A percentile compares a stretch with the other conserved stretches of the same genome.
Conservation (phyloP, 2,113 vertebrate species). For the Vombatus ursinus region DNA sequence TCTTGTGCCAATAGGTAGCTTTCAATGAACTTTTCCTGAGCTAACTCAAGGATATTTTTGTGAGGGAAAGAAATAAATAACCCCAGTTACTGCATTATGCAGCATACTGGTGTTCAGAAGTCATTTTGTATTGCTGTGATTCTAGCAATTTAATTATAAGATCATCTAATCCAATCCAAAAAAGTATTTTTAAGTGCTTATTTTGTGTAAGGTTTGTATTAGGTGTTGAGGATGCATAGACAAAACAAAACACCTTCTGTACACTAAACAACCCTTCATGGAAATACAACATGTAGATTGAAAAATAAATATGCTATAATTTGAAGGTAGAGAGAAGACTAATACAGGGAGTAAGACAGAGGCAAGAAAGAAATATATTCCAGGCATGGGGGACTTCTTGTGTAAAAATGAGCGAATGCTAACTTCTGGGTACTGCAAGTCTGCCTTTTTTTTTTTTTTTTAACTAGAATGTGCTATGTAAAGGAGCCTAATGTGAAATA, state of each 20-base stretch:
- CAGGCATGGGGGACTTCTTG: not conserved
- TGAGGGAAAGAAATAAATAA: not conserved
- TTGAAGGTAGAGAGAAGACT: not conserved
- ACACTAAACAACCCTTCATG: not conserved
- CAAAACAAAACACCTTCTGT: not conserved
- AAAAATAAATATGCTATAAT: not conserved
- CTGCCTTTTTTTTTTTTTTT: not conserved
- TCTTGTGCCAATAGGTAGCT: not conserved
- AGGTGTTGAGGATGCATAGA: not conserved
- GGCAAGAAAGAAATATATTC: not conserved
- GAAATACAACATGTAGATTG: not conserved
- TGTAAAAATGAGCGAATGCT: not conserved
- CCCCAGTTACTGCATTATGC: not conserved
- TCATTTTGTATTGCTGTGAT: not conserved
- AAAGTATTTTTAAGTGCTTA: not conserved
- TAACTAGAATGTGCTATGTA: not conserved
- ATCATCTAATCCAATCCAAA: not conserved
- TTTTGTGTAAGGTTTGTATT: not conserved
- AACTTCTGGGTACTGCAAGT: not conserved
- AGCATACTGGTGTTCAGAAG: not conserved
- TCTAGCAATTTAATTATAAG: not conserved
- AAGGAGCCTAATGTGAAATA: not conserved
- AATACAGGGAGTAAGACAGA: not conserved
- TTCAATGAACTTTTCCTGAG: not conserved
- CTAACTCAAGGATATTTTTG: not conserved